Base-by-base conservation (phyloP, 2,888 invertebrate genomes). In the Ophioninae sp. region DNA sequence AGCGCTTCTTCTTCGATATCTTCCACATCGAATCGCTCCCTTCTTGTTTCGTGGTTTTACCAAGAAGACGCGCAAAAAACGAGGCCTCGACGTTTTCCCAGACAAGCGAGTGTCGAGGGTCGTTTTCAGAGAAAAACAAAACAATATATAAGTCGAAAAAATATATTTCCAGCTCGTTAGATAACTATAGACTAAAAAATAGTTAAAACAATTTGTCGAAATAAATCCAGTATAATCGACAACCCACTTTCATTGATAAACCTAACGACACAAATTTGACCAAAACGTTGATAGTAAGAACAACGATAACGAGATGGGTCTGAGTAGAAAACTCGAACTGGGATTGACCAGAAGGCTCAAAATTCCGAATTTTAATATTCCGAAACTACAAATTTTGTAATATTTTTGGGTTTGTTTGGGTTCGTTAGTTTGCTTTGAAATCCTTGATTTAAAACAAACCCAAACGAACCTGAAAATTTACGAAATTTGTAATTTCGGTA, bases 61-160 rank as follows among this genome's bases (percentile, higher is more conserved):
- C 59, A 23, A 58, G 41, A 63, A 39, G 67, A 39, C 20, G 37
- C 30, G 41, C 67, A 71, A 79, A 79, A 83, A 79, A 72, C 72
- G 78, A 82, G 71, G 63, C 30, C 79, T 69, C n/a, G 23, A 51
- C 41, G 20, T 23, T 37, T 63, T 58, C 51, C 13, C 10, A 17
- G 22, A 30, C 58, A 65, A 44, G 51, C 59, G 58, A 59, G 17
- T 37, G 56, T 77, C 64, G 64, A 64, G 56, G 20, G 30, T n/a
- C 41, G 23, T 17, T 58, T 64, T 10, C 8, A 68, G 44, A 13
- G 7, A 41, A 59, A 39, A 41, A 39, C 13, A 6, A 20, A 58
- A 71, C 3, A 37, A 30, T 13, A 37, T 5, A n/a, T 59, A 51
- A 1, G 22, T 9, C 13, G 5, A 10, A 10, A 51, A 51, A 17